Conservation (phyloP, 2,113 vertebrate genomes). For the Gracilinanus agilis region DNA sequence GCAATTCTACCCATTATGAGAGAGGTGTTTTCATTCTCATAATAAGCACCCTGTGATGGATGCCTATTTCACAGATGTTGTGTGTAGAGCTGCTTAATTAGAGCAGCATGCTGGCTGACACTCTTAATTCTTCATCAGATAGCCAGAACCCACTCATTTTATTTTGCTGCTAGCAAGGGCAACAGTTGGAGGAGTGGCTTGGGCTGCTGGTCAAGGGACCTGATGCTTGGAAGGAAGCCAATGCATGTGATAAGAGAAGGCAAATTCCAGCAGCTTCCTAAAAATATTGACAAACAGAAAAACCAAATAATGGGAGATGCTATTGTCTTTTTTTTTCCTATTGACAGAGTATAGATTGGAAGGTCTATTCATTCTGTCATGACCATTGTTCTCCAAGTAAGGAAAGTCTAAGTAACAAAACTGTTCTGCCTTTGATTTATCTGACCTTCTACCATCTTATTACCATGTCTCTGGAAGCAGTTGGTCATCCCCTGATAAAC, state of each 20-base stretch:
- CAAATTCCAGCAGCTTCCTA: conserved; percentile 76
- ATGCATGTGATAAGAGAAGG: conserved; percentile 38
- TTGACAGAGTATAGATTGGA: neutral
- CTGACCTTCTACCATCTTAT: neutral
- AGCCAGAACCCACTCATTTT: conserved; percentile 23
- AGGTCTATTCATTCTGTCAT: neutral
- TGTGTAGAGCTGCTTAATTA: conserved; percentile 78
- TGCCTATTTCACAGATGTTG: conserved; percentile 81
- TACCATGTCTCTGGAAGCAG: conserved; percentile 17
- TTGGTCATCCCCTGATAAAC: neutral
- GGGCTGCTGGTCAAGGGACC: conserved; percentile 51
- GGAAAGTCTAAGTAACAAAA: neutral
- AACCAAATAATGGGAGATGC: conserved; percentile 30
- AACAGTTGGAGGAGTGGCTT: conserved; percentile 67
- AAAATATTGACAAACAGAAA: conserved; percentile 73
- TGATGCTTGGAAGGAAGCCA: conserved; percentile 67
- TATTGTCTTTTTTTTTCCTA: conserved; percentile 44
- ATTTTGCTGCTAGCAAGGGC: conserved; percentile 44
- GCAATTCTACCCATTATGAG: conserved; percentile 78
- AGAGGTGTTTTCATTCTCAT: conserved; percentile 80
- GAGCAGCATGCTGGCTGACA: conserved; percentile 69
- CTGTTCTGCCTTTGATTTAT: neutral
- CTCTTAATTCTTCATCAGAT: conserved; percentile 65
- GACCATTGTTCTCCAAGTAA: conserved; percentile 8
- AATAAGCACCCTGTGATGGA: conserved; percentile 81